Base-by-base conservation (phyloP, 2,113 vertebrate genomes). In the Nothoprocta pentlandii region DNA sequence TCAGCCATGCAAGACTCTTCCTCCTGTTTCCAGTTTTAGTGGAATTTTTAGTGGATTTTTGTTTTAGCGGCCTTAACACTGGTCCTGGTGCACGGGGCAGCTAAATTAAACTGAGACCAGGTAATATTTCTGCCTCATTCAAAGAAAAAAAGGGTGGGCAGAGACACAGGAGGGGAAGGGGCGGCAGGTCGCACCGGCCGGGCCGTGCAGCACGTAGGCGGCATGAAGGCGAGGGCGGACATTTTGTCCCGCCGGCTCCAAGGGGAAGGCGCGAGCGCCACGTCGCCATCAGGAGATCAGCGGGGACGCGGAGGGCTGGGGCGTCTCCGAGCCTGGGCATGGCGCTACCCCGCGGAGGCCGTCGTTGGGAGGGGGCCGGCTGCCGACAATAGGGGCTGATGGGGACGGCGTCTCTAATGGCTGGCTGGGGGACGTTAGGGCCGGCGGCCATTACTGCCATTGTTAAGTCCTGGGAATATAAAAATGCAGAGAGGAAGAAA, bases 171-270 rank as follows among this genome's bases (percentile, higher is more conserved):
- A 95, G 92, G 78, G 90, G 80, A 87, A 96, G 96, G 94, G 47
- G 47, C 22, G 47, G 47, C 47, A 39, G 36, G 36, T 39, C 36
- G 7, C 36, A 8, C 36, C 36, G 36, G 36, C 36, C 36, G 36
- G 36, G 36, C 36, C 34, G 36, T 53, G 76, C 62, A 62, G 86
- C 78, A 69, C 87, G 92, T 90, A 93, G 93, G 88, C 96, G 95
- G 97, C 97, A 97, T 97, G 96, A 96, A 95, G 73, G 42, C 95
- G 97, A 97, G 94, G 97, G 97, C 85, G 96, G 94, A 85, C 30
- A 74, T 94, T 97, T 94, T 98, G 79, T 96, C 96, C 96, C 94
- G 90, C 95, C 90, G 96, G 91, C 87, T 79, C 94, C 94, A 80
- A 85, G 56, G 51, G 88, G 90, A 85, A 73, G 95, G 90, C 42